Base-by-base conservation (phyloP, 2,888 invertebrate species). In the Xanthorhoe designata region DNA sequence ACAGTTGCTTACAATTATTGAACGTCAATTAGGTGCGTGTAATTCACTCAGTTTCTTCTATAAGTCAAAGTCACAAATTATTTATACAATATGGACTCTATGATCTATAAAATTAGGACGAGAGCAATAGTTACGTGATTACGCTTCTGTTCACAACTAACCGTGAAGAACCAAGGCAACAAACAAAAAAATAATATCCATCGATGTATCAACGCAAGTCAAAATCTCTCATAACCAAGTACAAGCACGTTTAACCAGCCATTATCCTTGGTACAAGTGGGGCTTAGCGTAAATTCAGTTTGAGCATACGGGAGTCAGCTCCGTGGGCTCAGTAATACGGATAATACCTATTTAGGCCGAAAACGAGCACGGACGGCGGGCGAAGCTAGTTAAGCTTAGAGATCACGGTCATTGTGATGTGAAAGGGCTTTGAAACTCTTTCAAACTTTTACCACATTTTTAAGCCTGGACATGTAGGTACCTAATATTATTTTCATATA, bases 301-400 rank as follows among this genome's bases (percentile, higher is more conserved):
- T 7, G 49, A 19, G 32, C 57, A 50, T 18, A 19, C 49, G 57
- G 57, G 9, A 18, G 18, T 49, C 10, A 17, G 35, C 10, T 17
- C 56, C 56, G 32, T 45, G 47, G 24, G 56, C 17, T 9, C 15
- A 45, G 56, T 29, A 57, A 57, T 29, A 17, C 57, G 57, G 57
- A 58, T 58, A 58, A 58, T 58, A 50, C 57, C 49, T 49, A 35
- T 49, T 58, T 50, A 58, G 49, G 57, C 57, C 49, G 57, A 49
- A 49, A 55, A 50, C 49, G 57, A 58, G 35, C 35, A 35, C 57
- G 13, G 35, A 58, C 57, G 32, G 57, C 49, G 18, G 49, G 57
- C 32, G 47, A 49, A 50, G 57, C 57, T 50, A 54, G 57, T 18
- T 47, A 57, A 57, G 57, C 49, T 45, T 45, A 4, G 15, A 38